Base-by-base conservation (phyloP, 2,113 vertebrate species). In the Mastomys coucha region DNA sequence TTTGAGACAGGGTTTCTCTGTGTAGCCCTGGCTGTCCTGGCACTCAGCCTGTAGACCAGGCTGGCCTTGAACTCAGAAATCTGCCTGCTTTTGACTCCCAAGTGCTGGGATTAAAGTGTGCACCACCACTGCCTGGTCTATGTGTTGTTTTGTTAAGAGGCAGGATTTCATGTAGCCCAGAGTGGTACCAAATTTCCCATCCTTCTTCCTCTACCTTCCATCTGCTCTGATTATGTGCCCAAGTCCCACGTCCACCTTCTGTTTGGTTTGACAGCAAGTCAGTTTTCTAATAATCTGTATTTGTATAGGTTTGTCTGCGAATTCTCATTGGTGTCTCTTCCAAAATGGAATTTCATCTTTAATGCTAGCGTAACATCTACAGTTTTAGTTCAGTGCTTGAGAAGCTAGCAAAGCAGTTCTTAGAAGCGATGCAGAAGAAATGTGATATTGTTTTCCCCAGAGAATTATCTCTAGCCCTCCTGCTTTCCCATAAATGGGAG, bases 341-440 rank as follows among this genome's bases (percentile, higher is more conserved):
- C 20, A 81, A 84, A 56, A 31, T 13, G 63, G 31, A 82, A 56
- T 85, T 22, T 94, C 20, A 4, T 95, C 16, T 85, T 88, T 58
- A 91, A 51, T 86, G 19, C 22, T 51, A 33, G 69, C 20, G 24
- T 28, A 85, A 39, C 5, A 51, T 70, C 91, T 42, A 14, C 3
- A 85, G 22, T 92, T 94, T 91, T 90, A 73, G 31, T 51, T 77
- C 12, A 69, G 19, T 85, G 53, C 76, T 92, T 95, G 56, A 72
- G 60, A 92, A 94, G 84, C 75, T 16, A 91, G 45, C 4, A 85
- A 22, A 82, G 31, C 19, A 39, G 2, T 91, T 82, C 87, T 91
- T 53, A 20, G 73, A 89, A 65, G 7, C 4, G 1, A 53, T 91
- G 39, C 7, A 56, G n/a, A 87, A 80, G 42, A 88, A 45, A 28